A percentile compares a stretch with the other conserved stretches of the same genome.
Conservation (phyloP, 2,888 invertebrate species). For the Thyatira batis region DNA sequence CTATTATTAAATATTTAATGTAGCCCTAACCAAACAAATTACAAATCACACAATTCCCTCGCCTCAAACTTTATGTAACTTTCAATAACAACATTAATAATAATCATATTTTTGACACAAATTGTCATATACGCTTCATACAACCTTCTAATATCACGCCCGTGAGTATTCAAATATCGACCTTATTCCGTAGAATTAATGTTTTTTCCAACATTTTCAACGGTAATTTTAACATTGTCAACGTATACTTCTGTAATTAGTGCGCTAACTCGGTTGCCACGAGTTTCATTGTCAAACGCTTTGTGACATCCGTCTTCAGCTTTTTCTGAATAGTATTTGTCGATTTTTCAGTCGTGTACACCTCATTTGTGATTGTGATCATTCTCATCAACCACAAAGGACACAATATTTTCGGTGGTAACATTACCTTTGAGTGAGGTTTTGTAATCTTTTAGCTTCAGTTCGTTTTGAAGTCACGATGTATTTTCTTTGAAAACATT, state of each 20-base stretch:
- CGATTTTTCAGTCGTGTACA: constrained; percentile 54
- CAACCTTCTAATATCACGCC: not conserved
- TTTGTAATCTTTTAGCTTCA: constrained; percentile 35
- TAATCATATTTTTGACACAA: constrained; percentile 10
- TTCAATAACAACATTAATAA: constrained; percentile 21
- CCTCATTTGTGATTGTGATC: constrained; percentile 33
- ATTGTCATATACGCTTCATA: constrained; percentile 2
- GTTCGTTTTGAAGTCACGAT: constrained; percentile 13
- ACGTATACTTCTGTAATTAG: constrained; percentile 55
- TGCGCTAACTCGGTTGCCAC: constrained; percentile 57
- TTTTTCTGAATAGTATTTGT: constrained; percentile 52
- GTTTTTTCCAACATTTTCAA: not conserved
- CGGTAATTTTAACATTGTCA: constrained; percentile 34
- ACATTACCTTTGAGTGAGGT: constrained; percentile 30
- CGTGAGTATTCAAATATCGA: not conserved
- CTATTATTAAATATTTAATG: not conserved
- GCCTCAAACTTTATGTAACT: constrained; percentile 49
- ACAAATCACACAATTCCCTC: constrained; percentile 21
- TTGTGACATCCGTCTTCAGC: constrained; percentile 48
- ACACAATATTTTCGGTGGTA: constrained; percentile 44
- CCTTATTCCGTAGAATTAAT: not conserved
- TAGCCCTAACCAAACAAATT: not conserved
- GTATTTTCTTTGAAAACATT: not conserved
- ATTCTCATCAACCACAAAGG: constrained; percentile 38
- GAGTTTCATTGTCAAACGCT: constrained; percentile 49